Conservation (phyloP, 2,113 vertebrate species). For the Phaethon lepturus region DNA sequence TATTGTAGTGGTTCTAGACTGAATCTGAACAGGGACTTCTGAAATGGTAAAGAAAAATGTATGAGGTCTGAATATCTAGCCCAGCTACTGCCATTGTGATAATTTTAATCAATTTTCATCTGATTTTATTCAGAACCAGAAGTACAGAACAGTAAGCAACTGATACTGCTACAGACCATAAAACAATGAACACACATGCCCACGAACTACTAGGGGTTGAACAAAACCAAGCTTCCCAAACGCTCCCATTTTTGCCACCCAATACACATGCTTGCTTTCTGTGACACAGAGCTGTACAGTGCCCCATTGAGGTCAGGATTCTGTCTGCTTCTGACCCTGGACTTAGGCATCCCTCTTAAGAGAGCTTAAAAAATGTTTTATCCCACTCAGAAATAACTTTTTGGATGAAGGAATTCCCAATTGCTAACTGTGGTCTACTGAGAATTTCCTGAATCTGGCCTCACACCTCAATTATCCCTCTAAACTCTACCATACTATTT, state of each 20-base stretch:
- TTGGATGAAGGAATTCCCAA: neutral
- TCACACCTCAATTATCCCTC: neutral
- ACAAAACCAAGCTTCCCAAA: neutral
- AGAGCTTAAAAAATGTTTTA: neutral
- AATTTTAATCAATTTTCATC: neutral
- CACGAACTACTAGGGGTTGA: neutral
- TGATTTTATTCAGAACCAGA: neutral
- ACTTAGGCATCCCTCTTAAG: neutral
- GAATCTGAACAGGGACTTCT: neutral
- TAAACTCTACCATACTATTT: neutral
- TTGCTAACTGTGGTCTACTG: neutral
- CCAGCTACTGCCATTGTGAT: neutral
- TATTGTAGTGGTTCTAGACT: neutral
- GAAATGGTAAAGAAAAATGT: neutral
- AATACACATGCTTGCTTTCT: neutral
- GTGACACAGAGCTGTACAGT: neutral
- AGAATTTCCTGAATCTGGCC: neutral
- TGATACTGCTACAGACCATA: neutral
- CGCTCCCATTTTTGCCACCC: fast-evolving
- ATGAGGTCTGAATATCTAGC: neutral
- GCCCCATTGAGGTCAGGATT: neutral
- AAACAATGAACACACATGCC: neutral
- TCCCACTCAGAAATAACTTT: neutral
- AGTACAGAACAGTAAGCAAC: neutral
- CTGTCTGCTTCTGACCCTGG: neutral